A percentile compares a stretch with the other conserved stretches of the same genome.
These are phyloP conservation scores for Scelioninae gen. 2 DNA, from an alignment of 2,888 invertebrate genomes.

Conservation along the genomic window DNA sequence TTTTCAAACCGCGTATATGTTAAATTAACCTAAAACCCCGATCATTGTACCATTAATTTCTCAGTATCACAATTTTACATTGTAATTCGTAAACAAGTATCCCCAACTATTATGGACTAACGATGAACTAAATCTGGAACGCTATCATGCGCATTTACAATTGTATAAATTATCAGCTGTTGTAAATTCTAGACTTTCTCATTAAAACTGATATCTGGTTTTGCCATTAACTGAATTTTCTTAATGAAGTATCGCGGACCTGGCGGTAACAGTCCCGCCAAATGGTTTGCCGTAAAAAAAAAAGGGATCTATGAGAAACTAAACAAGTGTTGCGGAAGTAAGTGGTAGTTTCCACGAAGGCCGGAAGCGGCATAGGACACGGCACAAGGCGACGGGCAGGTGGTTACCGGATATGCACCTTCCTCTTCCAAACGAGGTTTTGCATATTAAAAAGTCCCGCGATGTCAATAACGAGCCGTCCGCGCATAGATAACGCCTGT, in stretches of 20 bases:
- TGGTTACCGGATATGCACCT: slow-evolving; percentile 75
- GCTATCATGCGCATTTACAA: no score
- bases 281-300: slow-evolving; percentile 14
- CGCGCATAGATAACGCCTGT: slow-evolving; percentile 31
- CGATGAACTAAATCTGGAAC: no score
- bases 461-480: slow-evolving; percentile 47
- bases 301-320: slow-evolving; percentile 39
- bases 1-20: no score
- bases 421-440: slow-evolving; percentile 71
- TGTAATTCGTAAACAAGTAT: no score
- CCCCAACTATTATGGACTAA: no score
- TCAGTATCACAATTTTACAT: no score
- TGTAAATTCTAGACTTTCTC: no score
- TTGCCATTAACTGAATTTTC: not conserved
- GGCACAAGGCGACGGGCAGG: slow-evolving; percentile 69
- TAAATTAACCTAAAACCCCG: no score
- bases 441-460: slow-evolving; percentile 66
- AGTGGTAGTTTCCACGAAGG: slow-evolving; percentile 67
- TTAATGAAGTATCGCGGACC: not conserved
- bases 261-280: slow-evolving; percentile 7
- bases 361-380: slow-evolving; percentile 70
- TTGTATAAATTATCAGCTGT: no score
- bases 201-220: no score
- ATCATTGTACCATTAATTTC: no score
- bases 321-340: slow-evolving; percentile 52